Conservation (phyloP, 2,113 vertebrate genomes). For the Mixornis gularis region DNA sequence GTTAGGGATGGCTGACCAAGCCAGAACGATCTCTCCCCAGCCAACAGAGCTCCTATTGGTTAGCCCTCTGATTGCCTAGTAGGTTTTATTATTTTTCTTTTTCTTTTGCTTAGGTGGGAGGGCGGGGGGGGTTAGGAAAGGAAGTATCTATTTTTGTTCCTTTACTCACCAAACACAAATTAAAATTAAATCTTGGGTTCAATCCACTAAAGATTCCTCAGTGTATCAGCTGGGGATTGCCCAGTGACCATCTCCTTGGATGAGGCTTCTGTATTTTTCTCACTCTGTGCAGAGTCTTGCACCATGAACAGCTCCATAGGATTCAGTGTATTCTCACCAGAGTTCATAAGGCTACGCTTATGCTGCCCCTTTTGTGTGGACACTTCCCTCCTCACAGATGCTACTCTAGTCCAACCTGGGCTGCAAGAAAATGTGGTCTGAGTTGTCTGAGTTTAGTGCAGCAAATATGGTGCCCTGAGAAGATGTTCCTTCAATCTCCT, state of each 20-base stretch:
- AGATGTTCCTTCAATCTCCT: not conserved
- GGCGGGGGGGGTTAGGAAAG: not conserved
- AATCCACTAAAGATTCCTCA: not conserved
- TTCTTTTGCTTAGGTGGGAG: not conserved
- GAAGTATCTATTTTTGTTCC: conserved; percentile 3
- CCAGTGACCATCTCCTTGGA: not conserved
- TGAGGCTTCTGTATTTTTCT: not conserved
- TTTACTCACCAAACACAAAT: conserved; percentile 13
- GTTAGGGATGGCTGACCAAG: conserved; percentile 65
- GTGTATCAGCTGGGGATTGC: not conserved
- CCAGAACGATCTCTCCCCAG: conserved; percentile 36
- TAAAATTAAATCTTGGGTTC: conserved; percentile 35
- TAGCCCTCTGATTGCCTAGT: not conserved
- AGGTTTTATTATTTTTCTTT: conserved; percentile 23
- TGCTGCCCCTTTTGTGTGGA: accelerated
- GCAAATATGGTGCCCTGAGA: not conserved
- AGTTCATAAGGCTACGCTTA: not conserved
- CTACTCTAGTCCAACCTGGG: not conserved
- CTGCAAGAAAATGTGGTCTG: not conserved
- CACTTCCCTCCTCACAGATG: not conserved
- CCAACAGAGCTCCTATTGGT: not conserved
- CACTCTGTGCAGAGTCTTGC: not conserved
- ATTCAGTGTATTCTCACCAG: not conserved
- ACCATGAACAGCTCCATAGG: not conserved
- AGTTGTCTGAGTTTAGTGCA: not conserved